phyloP scores from a whole-genome alignment of 64 coral and sea anemone species.

The Stichodactyla mertensii region DNA sequence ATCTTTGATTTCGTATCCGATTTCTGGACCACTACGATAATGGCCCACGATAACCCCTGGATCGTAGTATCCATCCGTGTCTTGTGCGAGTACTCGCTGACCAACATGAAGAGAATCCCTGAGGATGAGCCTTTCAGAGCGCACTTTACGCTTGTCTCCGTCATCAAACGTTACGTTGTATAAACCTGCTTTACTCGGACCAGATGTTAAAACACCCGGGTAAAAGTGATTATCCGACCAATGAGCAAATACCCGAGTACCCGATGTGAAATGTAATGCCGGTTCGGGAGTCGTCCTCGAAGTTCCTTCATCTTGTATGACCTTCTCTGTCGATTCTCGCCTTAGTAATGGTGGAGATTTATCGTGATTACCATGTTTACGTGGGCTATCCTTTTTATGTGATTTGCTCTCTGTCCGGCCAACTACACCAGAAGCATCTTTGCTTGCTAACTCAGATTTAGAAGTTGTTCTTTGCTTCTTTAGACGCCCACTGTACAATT shows the following conservation, averaged over 20 bases:
- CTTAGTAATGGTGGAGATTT: neutral
- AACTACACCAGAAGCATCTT: neutral
- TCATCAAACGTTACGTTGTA: slow-evolving; percentile 75
- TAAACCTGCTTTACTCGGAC: slow-evolving; percentile 46
- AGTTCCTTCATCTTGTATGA: neutral
- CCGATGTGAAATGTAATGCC: slow-evolving; percentile 2
- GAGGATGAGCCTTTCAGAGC: slow-evolving; percentile 57
- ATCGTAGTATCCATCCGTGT: slow-evolving; percentile 56
- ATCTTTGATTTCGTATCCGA: slow-evolving; percentile 65
- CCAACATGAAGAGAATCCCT: slow-evolving; percentile 56
- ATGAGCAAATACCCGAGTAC: slow-evolving; percentile 65
- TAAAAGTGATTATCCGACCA: slow-evolving; percentile 75
- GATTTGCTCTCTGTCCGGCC: neutral
- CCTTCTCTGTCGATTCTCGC: neutral
- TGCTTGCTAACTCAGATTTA: neutral
- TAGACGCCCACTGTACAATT: neutral
- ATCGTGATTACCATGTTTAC: neutral
- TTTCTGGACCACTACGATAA: slow-evolving; percentile 40
- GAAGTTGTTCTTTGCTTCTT: neutral
- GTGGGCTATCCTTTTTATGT: neutral
- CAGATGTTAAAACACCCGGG: slow-evolving; percentile 48
- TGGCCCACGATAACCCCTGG: slow-evolving; percentile 70
- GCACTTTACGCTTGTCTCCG: slow-evolving; percentile 66
- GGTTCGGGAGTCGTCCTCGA: no score
- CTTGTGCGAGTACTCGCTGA: slow-evolving; percentile 70